Conservation (phyloP, 2,888 invertebrate species). For the Anthophora plumipes region DNA sequence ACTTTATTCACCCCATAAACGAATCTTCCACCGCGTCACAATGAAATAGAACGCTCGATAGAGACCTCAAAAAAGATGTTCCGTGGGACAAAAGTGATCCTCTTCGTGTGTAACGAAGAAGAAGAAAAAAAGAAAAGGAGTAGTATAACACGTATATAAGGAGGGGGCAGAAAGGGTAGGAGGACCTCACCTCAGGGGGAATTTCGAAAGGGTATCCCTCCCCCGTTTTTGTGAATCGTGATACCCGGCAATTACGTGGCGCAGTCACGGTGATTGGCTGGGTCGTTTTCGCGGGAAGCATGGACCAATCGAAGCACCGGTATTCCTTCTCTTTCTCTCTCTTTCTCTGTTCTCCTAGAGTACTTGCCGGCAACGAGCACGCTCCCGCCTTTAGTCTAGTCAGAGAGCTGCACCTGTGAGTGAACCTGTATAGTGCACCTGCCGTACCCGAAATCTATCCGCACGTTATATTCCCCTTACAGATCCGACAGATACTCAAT, state of each 20-base stretch:
- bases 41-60: constrained; percentile 1
- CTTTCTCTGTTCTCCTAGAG: constrained; percentile 68
- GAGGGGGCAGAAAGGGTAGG: neutral
- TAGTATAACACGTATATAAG: no score
- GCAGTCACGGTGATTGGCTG: constrained; percentile 73
- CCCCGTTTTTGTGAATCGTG: constrained; percentile 69
- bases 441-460: constrained; percentile 39
- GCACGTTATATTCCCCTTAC: no score
- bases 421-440: constrained; percentile 69
- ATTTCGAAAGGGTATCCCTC: constrained; percentile 66
- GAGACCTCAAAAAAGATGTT: constrained; percentile 8
- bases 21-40: no score
- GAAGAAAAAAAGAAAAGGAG: neutral
- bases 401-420: constrained; percentile 75
- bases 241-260: constrained; percentile 75
- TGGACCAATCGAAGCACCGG: constrained; percentile 72
- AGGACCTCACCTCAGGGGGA: constrained; percentile 48
- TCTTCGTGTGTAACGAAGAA: constrained; percentile 19
- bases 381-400: constrained; percentile 77
- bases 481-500: neutral
- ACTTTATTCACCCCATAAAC: no score
- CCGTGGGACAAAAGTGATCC: constrained; percentile 25
- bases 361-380: constrained; percentile 70
- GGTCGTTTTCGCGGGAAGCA: constrained; percentile 77
- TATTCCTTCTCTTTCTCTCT: constrained; percentile 58